A percentile compares a stretch with the other conserved stretches of the same genome.
Evolutionary conservation across 2,797 vertebrate genomes (phyloP).

Genomic region (Hyperoplus immaculatus): DNA sequence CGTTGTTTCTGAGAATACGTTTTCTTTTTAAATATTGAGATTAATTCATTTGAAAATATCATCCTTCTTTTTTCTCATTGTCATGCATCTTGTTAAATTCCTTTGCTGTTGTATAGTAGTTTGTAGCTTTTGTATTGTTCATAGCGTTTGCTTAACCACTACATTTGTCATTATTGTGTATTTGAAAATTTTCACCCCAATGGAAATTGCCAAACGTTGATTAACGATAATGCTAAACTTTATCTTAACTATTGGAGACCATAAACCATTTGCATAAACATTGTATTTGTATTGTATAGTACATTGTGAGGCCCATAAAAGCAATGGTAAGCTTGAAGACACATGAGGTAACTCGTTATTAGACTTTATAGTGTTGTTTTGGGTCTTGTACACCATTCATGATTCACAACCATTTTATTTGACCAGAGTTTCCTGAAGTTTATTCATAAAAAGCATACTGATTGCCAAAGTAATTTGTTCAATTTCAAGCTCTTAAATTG

Average conservation of each 20-base stretch:
- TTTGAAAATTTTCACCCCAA: slow-evolving; percentile 44
- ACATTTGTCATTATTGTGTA: slow-evolving; percentile 41
- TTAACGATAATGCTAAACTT: neutral
- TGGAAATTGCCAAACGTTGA: slow-evolving; percentile 20
- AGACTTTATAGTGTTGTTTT: slow-evolving; percentile 24
- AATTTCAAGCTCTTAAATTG: slow-evolving; percentile 44
- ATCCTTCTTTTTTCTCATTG: slow-evolving; percentile 23
- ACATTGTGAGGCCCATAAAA: slow-evolving; percentile 23
- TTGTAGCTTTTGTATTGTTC: slow-evolving; percentile 51
- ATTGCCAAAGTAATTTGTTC: slow-evolving; percentile 46
- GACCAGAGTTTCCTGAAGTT: slow-evolving; percentile 27
- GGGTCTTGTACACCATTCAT: slow-evolving; percentile 8
- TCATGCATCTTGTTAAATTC: slow-evolving; percentile 33
- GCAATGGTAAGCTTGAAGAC: slow-evolving; percentile 37
- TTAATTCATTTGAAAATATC: slow-evolving; percentile 41
- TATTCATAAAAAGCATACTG: slow-evolving; percentile 35
- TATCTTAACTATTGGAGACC: slow-evolving; percentile 12
- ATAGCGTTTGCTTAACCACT: slow-evolving; percentile 55
- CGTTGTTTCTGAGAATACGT: slow-evolving; percentile 14
- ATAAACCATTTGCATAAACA: slow-evolving; percentile 10
- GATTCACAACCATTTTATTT: slow-evolving; percentile 35
- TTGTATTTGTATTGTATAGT: slow-evolving; percentile 22
- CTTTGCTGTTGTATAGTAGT: slow-evolving; percentile 40
- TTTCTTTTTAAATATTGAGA: slow-evolving; percentile 40
- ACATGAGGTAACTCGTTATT: slow-evolving; percentile 17